These are phyloP conservation scores for Chloromyia formosa DNA, from an alignment of 2,888 invertebrate genomes.

Conservation along the genomic window DNA sequence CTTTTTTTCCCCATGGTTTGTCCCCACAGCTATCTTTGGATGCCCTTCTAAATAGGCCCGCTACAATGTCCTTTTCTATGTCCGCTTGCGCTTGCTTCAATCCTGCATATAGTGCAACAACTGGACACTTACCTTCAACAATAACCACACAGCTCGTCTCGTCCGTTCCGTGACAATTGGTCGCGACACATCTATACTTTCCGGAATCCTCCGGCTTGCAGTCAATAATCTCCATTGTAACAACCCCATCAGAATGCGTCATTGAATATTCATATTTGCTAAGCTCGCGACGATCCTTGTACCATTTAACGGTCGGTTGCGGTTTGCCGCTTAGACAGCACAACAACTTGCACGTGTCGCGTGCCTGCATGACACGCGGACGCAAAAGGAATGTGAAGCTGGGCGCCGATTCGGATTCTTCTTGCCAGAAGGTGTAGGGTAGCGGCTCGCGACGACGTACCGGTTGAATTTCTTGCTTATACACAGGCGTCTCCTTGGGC, in stretches of 20 bases:
- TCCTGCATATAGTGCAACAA: too few relatives aligned
- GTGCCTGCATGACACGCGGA: slow-evolving; percentile 96
- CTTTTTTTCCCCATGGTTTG: too few relatives aligned
- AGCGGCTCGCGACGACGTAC: slow-evolving; percentile 82
- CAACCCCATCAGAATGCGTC: slow-evolving; percentile 92
- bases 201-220: slow-evolving; percentile 96
- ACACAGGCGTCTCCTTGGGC: slow-evolving; percentile 61
- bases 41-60: too few relatives aligned
- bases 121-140: slow-evolving; percentile 86
- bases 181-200: slow-evolving; percentile 93
- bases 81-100: too few relatives aligned
- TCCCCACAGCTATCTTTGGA: too few relatives aligned
- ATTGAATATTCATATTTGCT: slow-evolving; percentile 91
- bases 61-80: too few relatives aligned
- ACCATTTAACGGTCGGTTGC: slow-evolving; percentile 90
- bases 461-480: slow-evolving; percentile 74
- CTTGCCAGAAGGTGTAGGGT: slow-evolving; percentile 90
- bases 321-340: slow-evolving; percentile 97
- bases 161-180: slow-evolving; percentile 92
- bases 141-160: slow-evolving; percentile 96
- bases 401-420: slow-evolving; percentile 92
- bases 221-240: slow-evolving; percentile 95
- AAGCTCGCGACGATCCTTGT: slow-evolving; percentile 91
- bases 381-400: slow-evolving; percentile 98
- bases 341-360: slow-evolving; percentile 96